Base-by-base conservation (phyloP, 2,797 vertebrate species). In the Neosilurus mollespiculum region DNA sequence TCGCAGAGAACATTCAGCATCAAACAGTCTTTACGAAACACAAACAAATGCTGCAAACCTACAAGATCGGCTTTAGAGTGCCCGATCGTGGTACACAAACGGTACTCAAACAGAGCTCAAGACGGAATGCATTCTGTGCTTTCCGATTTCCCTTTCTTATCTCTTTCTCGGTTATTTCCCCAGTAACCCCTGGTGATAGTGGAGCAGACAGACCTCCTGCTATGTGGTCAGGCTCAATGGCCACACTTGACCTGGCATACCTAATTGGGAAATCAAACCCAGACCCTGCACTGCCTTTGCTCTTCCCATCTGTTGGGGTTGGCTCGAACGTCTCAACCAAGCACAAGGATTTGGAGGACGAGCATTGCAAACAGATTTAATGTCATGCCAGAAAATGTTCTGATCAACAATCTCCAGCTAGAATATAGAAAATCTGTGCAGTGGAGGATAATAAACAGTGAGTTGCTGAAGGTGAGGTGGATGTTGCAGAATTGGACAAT, bases 221-320 rank as follows among this genome's bases (percentile, higher is more conserved):
- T 84, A 85, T 85, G 72, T 61, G 83, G 71, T 88, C 85, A 86
- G 84, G 84, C 76, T 92, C 91, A 69, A 89, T 91, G 90, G 92
- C 91, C 90, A 90, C 92, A 89, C 91, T 90, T 90, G 88, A 91
- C 89, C 86, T 89, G 83, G 89, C 89, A 85, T 89, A 90, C 85
- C 86, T 90, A 88, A 91, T 51, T 85, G 30, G 81, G 67, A 93
- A 92, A 91, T 91, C 92, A 93, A 92, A 92, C 89, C 91, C 90
- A 89, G 92, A 93, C 91, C 90, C 92, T 87, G 86, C 92, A 83
- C 91, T 93, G 94, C 91, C 93, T 92, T 91, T 90, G 92, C 92
- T 94, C 93, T 90, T 85, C 92, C 94, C 94, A 95, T 95, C 94
- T 95, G 95, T 94, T 94, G 91, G 93, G 94, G 92, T 94, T 95